Base-by-base conservation (phyloP, 2,888 invertebrate genomes). In the Molanna angustata region DNA sequence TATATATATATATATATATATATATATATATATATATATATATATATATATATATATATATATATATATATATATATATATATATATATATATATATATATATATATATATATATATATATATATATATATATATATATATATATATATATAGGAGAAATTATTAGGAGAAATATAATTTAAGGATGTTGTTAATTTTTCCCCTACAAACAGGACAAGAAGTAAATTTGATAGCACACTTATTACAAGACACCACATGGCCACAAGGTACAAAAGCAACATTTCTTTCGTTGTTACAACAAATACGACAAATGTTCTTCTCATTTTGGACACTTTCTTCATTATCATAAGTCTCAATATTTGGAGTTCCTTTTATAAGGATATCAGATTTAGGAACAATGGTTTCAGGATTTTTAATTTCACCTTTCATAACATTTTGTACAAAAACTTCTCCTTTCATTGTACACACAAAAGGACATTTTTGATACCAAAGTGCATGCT, bases 261-360 rank as follows among this genome's bases (percentile, higher is more conserved):
- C 92, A 73, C 97, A 97, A 43, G 97, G 96, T 64, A 96, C 80
- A 75, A 97, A 95, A 63, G 93, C 88, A 56, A 95, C 88, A 62
- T 89, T 88, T 63, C 91, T 83, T 72, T 94, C 93, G 65, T 87
- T 86, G 54, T 84, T 86, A 74, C 86, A 93, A 73, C 97, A 97
- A 62, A 97, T 93, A 76, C 91, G 93, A 74, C 96, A 97, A 62
- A 90, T 72, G 63, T 85, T 83, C 56, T 80, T 79, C 64, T 82
- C 81, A 58, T 35, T 19, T 2, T 1, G 55, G 40, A 37, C 52
- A 44, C 9, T 42, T 18, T n/a, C 49, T 42, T 16, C 54, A 49
- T n/a, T 39, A 20, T 27, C 46, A 3, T 16, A 11, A 9, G 19
- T 31, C 31, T 14, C 2, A 2, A 14, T 20, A 13, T 43, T 35